phyloP scores from a whole-genome alignment of 2,113 vertebrate genomes.

The Dissostichus mawsoni region DNA sequence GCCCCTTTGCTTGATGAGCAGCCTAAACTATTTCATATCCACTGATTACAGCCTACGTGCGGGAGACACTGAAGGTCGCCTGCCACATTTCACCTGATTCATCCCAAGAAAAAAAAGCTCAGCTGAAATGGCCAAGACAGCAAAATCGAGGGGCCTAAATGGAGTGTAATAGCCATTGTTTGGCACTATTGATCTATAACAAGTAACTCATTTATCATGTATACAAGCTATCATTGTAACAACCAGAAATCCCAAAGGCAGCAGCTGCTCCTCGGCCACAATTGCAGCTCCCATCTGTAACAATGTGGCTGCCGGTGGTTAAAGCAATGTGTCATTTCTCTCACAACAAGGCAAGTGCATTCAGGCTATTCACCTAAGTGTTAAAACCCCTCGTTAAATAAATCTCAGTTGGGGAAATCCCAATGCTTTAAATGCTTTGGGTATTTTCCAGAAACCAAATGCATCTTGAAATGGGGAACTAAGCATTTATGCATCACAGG shows the following conservation, averaged over 20 bases:
- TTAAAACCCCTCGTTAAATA: not conserved
- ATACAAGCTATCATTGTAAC: not conserved
- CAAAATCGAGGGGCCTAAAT: not conserved
- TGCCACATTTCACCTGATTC: conserved; percentile 18
- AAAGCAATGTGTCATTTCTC: conserved; percentile 19
- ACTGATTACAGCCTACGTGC: conserved; percentile 40
- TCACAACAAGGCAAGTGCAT: not conserved
- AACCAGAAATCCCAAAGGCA: not conserved
- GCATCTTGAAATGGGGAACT: not conserved
- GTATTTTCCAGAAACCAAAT: not conserved
- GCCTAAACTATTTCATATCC: conserved; percentile 21
- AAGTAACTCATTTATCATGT: conserved; percentile 5
- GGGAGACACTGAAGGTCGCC: conserved; percentile 36
- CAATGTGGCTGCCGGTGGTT: conserved; percentile 9
- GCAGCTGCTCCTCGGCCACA: conserved; percentile 31
- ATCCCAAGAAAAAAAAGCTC: not conserved
- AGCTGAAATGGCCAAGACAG: not conserved
- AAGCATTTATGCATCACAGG: not conserved
- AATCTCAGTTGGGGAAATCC: not conserved
- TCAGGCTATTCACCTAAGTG: not conserved
- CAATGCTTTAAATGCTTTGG: not conserved
- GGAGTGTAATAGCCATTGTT: not conserved
- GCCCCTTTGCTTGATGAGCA: conserved; percentile 9
- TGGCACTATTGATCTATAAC: not conserved
- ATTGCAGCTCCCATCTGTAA: conserved; percentile 1